A percentile compares a stretch with the other conserved stretches of the same genome.
Conservation (phyloP, 2,888 invertebrate species). For the Halictus ligatus region DNA sequence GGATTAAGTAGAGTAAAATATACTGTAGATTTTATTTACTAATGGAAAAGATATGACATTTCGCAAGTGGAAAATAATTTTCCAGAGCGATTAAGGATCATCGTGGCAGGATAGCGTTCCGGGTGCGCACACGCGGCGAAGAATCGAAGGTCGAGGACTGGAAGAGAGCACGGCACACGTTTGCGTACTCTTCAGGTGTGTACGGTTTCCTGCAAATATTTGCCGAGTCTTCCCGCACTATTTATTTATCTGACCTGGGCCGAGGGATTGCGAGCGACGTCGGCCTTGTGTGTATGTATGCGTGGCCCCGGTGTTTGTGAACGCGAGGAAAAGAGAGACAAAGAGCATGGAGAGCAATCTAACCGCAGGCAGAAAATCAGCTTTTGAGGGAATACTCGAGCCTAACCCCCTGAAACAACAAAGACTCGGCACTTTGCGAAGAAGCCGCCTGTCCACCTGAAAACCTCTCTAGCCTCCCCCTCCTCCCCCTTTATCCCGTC, state of each 20-base stretch:
- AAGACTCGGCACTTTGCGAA: constrained; percentile 46
- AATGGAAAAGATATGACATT: background rate
- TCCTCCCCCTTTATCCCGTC: background rate
- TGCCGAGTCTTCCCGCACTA: constrained; percentile 72
- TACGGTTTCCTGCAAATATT: constrained; percentile 70
- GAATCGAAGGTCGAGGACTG: constrained; percentile 51
- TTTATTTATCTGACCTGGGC: constrained; percentile 74
- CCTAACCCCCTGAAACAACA: constrained; percentile 64
- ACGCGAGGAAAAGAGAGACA: constrained; percentile 36
- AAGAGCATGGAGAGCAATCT: constrained; percentile 41
- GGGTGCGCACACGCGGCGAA: background rate
- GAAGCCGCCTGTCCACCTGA: constrained; percentile 40
- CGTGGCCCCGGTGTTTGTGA: constrained; percentile 42
- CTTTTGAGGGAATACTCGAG: constrained; percentile 51
- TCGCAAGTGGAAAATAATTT: background rate
- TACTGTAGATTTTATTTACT: background rate
- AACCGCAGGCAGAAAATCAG: constrained; percentile 62
- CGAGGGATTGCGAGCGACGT: constrained; percentile 64
- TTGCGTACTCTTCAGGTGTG: constrained; percentile 61
- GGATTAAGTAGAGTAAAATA: background rate
- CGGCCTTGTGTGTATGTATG: constrained; percentile 21
- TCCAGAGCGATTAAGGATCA: background rate
- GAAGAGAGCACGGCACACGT: constrained; percentile 37
- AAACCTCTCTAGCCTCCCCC: background rate
- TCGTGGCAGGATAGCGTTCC: background rate